Conservation (phyloP, 2,113 vertebrate species). For the Tragelaphus imberbis region DNA sequence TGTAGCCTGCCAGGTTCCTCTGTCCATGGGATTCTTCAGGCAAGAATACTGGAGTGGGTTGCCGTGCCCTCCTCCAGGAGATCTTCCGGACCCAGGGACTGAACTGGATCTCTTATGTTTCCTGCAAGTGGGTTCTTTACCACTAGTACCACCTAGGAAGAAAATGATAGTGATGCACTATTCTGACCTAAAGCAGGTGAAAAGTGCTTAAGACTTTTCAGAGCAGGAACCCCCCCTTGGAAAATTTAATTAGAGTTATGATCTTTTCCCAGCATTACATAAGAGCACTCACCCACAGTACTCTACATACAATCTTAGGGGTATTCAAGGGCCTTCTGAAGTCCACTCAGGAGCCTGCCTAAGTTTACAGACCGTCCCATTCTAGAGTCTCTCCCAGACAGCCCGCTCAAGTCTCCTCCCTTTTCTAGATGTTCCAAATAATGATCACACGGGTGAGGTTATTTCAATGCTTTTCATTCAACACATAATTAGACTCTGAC, state of each 20-base stretch:
- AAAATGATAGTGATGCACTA: neutral
- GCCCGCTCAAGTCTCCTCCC: neutral
- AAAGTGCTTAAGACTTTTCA: neutral
- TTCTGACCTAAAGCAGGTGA: neutral
- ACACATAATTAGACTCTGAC: neutral
- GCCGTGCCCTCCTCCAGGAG: neutral
- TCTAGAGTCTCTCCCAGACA: neutral
- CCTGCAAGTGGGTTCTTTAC: neutral
- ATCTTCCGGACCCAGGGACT: neutral
- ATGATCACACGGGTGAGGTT: neutral
- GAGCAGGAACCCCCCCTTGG: neutral
- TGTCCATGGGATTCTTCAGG: neutral
- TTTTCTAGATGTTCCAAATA: neutral
- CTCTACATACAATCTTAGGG: neutral
- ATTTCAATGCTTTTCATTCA: neutral
- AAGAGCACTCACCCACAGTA: neutral
- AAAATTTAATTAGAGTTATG: neutral
- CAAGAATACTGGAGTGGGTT: neutral
- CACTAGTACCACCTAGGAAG: neutral
- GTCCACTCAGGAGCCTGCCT: neutral
- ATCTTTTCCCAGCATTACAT: neutral
- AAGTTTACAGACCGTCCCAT: neutral
- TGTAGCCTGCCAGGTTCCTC: neutral
- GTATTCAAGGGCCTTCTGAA: neutral
- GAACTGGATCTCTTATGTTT: neutral